A percentile compares a stretch with the other conserved stretches of the same genome.
Evolutionary conservation across 2,888 invertebrate genomes (phyloP).

Genomic region (Oasisia sp.): DNA sequence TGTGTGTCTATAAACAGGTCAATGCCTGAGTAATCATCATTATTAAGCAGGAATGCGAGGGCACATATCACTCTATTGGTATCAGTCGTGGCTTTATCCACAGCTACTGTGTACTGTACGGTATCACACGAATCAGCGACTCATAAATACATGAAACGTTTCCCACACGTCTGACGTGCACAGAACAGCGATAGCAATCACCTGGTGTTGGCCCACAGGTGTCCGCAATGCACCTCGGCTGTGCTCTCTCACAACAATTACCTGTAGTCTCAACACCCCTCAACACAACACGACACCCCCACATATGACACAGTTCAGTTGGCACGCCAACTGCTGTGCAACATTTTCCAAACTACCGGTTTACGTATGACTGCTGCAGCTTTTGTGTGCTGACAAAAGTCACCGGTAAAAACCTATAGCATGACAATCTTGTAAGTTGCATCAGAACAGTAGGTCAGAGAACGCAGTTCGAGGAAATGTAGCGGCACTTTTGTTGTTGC

Average conservation of each 20-base stretch:
- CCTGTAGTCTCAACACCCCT: not conserved
- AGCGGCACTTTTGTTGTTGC: not conserved
- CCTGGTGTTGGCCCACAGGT: not conserved
- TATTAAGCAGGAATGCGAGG: not conserved
- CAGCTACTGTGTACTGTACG: not conserved
- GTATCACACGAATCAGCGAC: not conserved
- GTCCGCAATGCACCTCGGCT: not conserved
- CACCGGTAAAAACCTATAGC: not conserved
- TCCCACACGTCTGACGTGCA: not conserved
- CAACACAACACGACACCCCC: not conserved
- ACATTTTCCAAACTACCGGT: not conserved
- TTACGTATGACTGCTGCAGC: not conserved
- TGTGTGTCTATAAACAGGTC: slow-evolving; percentile 12
- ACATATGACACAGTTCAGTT: not conserved
- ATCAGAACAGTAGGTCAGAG: not conserved
- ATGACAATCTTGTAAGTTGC: not conserved
- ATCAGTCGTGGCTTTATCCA: not conserved
- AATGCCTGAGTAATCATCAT: slow-evolving; percentile 20
- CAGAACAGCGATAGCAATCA: not conserved
- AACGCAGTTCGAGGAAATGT: not conserved
- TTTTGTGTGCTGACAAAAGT: not conserved
- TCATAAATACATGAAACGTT: not conserved
- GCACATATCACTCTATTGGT: not conserved
- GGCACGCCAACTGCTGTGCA: not conserved
- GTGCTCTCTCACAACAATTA: not conserved